Evolutionary conservation across 2,888 invertebrate species (phyloP), one percentile per base, ranked within the genome.

Genomic region (Torymus tubicola): DNA sequence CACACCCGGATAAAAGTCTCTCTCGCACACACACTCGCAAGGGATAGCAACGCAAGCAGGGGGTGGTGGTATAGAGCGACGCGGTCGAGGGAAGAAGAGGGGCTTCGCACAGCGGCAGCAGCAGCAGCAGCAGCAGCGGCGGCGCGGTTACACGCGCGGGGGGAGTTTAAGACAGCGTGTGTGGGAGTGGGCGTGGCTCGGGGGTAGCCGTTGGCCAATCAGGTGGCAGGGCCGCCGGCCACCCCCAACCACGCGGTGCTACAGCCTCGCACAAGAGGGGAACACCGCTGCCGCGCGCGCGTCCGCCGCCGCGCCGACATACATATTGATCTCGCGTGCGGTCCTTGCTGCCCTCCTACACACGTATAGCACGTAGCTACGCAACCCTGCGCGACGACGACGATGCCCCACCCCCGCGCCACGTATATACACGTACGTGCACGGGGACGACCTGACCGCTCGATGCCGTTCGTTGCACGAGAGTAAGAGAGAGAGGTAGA

Each of bases 141-240:
- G 1, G 69, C 69, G 63, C 74, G 85, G 85, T 85, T 86, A 84
- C 85, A 85, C 24, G 31, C 42, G 42, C 73, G 83, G 82, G 78
- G 82, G 89, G 87, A 88, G 88, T 87, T 88, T 89, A 90, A 90
- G 89, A 90, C 89, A 89, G 89, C 90, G 90, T 90, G 90, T 90
- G 90, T 90, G 90, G 89, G 90, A 90, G 90, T 90, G 86, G 90
- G 90, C 90, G 90, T 90, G 90, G 89, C 87, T 55, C 58, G 83
- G 85, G 86, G 88, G 87, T 90, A 85, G 90, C 89, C 90, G 88
- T 81, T 89, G 90, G 90, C 90, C 90, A 91, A 91, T 91, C 90
- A 90, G 90, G 86, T 86, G 86, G 87, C 86, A 83, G 85, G 85
- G 84, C 85, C 83, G 88, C 89, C 86, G 89, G 90, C 90, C 90